These are phyloP conservation scores for Saiga tatarica DNA, from an alignment of 2,113 vertebrate genomes.

Conservation along the genomic window DNA sequence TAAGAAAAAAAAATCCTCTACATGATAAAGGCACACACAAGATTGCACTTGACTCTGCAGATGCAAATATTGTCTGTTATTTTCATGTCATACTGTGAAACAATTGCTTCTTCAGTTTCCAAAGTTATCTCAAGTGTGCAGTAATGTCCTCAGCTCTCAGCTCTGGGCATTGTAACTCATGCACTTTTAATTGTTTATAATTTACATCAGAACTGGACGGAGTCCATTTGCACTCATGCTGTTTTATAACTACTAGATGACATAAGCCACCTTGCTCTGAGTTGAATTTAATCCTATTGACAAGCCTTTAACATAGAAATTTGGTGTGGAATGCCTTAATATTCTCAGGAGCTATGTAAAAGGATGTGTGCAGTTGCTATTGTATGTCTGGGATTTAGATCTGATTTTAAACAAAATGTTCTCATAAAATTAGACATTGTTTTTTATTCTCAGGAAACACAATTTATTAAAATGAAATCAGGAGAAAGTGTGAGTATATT, in stretches of 20 bases:
- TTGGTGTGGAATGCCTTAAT: constrained; percentile 69
- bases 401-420: constrained; percentile 82
- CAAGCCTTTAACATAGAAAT: constrained; percentile 79
- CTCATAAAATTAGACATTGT: constrained; percentile 78
- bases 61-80: constrained; percentile 79
- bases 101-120: constrained; percentile 79
- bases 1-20: constrained; percentile 73
- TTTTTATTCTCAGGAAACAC: constrained; percentile 75
- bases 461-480: constrained; percentile 77
- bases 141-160: constrained; percentile 78
- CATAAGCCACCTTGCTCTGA: constrained; percentile 83
- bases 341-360: constrained; percentile 80
- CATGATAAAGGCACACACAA: constrained; percentile 68
- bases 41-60: constrained; percentile 61
- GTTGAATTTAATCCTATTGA: constrained; percentile 81
- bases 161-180: constrained; percentile 77
- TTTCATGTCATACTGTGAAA: constrained; percentile 81
- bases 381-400: constrained; percentile 81
- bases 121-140: constrained; percentile 79
- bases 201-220: constrained; percentile 76
- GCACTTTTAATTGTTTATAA: constrained; percentile 84
- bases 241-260: constrained; percentile 77
- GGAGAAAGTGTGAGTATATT: constrained; percentile 71
- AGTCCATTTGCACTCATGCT: constrained; percentile 80
- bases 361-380: constrained; percentile 80